Conservation (phyloP, 1,140 invertebrate species). For the Latrodectus geometricus region DNA sequence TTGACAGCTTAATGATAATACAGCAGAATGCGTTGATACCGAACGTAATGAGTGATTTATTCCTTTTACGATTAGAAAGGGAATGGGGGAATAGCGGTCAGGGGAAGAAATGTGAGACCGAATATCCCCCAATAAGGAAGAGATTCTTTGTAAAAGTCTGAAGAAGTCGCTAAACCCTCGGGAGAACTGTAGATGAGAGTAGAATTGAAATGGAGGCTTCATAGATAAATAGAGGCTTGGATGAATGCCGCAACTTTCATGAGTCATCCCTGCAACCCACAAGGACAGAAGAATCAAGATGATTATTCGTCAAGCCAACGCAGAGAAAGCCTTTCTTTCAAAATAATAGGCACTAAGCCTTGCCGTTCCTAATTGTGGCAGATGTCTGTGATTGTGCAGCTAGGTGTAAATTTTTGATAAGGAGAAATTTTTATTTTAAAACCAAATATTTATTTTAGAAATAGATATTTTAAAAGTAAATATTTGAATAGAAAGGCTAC, state of each 20-base stretch:
- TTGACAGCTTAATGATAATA: background rate
- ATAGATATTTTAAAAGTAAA: no score
- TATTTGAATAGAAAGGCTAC: no score
- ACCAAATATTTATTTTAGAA: no score
- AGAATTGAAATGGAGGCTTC: constrained; percentile 48
- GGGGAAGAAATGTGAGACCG: constrained; percentile 15
- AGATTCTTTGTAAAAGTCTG: constrained; percentile 52
- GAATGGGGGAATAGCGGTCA: background rate
- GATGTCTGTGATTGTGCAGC: no score
- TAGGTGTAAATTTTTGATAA: no score
- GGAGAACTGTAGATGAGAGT: constrained; percentile 11
- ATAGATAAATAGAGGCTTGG: constrained; percentile 45
- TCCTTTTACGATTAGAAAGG: constrained; percentile 46
- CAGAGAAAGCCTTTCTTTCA: constrained; percentile 11
- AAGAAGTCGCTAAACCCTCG: constrained; percentile 23
- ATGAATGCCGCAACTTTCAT: constrained; percentile 24
- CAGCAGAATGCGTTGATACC: background rate
- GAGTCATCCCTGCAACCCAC: constrained; percentile 20
- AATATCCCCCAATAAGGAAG: constrained; percentile 36
- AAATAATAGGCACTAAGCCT: background rate
- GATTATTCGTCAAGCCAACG: constrained; percentile 18
- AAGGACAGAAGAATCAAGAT: background rate
- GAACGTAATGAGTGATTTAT: constrained; percentile 20
- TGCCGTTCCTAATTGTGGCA: background rate
- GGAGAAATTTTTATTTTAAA: no score